These are phyloP conservation scores for Apodemus agrarius DNA, from an alignment of 2,797 vertebrate genomes.

Conservation along the genomic window DNA sequence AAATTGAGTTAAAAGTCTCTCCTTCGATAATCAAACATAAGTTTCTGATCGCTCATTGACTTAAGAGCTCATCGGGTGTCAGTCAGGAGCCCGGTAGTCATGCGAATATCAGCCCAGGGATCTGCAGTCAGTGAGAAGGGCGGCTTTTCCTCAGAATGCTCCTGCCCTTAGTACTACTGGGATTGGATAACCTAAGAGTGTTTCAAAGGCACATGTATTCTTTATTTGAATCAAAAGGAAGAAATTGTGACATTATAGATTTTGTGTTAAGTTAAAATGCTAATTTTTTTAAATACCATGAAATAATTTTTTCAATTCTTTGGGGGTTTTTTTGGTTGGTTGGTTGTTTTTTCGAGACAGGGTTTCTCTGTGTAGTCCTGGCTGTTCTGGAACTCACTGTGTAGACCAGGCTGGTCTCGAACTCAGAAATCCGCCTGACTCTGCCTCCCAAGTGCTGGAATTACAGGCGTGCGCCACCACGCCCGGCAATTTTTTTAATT, in stretches of 20 bases:
- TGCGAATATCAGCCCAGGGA: neutral
- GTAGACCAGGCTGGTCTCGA: too few relatives aligned
- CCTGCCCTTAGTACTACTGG: neutral
- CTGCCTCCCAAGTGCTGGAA: too few relatives aligned
- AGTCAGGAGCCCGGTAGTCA: neutral
- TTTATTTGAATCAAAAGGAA: constrained; percentile 61
- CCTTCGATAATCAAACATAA: neutral
- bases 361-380: too few relatives aligned
- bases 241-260: neutral
- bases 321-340: too few relatives aligned
- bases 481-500: neutral
- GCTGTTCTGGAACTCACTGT: too few relatives aligned
- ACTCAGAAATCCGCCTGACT: too few relatives aligned
- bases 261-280: constrained; percentile 43
- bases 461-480: too few relatives aligned
- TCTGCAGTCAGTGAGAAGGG: neutral
- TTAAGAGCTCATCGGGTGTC: neutral
- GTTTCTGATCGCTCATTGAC: neutral
- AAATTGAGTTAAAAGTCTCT: constrained; percentile 20
- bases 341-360: too few relatives aligned
- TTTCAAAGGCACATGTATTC: neutral
- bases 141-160: neutral
- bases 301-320: constrained; percentile 19
- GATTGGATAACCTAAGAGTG: neutral
- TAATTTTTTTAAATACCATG: constrained; percentile 25